Evolutionary conservation across 2,888 invertebrate genomes (phyloP).

Genomic region (Panzeria rudis): DNA sequence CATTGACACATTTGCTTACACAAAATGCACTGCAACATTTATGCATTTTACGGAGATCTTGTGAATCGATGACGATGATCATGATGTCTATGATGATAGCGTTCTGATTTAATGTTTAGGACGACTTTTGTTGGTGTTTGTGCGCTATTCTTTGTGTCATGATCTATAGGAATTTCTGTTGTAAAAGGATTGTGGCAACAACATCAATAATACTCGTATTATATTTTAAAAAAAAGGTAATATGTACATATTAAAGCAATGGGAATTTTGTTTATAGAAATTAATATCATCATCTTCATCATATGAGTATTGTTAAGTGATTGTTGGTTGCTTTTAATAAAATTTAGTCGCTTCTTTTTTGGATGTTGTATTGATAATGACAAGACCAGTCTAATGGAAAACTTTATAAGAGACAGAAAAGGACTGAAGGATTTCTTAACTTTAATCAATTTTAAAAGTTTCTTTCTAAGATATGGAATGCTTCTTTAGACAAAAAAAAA

Average conservation of each 20-base stretch:
- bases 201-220: conserved; percentile 28
- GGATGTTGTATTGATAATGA: background rate
- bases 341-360: conserved; percentile 2
- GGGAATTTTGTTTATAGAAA: conserved; percentile 25
- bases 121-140: conserved; percentile 32
- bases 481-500: no score
- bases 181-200: conserved; percentile 44
- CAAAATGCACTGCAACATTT: conserved; percentile 39
- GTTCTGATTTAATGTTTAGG: conserved; percentile 40
- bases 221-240: background rate
- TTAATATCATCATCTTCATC: conserved; percentile 27
- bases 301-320: conserved; percentile 18
- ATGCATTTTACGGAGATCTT: conserved; percentile 25
- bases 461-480: no score
- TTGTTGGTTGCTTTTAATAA: background rate
- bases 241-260: conserved; percentile 20
- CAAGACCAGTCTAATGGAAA: background rate
- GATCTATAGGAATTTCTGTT: conserved; percentile 66
- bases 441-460: no score
- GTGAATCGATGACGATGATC: conserved; percentile 23
- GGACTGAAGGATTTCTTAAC: background rate
- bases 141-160: conserved; percentile 41
- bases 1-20: conserved; percentile 57
- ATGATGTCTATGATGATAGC: conserved; percentile 37
- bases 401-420: background rate